phyloP scores from a whole-genome alignment of 2,113 vertebrate species.

The Tupaia chinensis region DNA sequence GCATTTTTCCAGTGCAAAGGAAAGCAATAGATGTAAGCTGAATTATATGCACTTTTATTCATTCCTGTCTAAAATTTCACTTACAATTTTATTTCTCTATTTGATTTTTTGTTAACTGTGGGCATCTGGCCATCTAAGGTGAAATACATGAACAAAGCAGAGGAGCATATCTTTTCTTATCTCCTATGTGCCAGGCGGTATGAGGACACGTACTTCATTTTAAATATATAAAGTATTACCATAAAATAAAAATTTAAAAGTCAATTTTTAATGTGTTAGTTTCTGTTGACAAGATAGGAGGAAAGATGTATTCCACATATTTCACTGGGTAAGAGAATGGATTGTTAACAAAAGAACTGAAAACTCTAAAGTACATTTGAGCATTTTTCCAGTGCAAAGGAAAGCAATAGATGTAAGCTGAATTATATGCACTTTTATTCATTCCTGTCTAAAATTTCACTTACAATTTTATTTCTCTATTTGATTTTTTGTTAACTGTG shows the following conservation, averaged over 20 bases:
- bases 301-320: not conserved
- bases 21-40: not conserved
- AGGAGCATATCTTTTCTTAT: not conserved
- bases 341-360: slow-evolving; percentile 18
- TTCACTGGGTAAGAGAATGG: slow-evolving; percentile 6
- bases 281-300: not conserved
- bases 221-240: too few species aligned
- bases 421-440: not conserved
- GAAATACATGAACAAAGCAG: not conserved
- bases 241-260: not conserved
- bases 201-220: not conserved
- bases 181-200: not conserved
- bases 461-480: slow-evolving; percentile 26
- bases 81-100: slow-evolving; percentile 26
- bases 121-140: not conserved
- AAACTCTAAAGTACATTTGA: not conserved
- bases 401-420: not conserved
- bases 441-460: not conserved
- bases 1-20: not conserved
- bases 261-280: slow-evolving; percentile 27
- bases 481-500: not conserved
- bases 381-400: not conserved
- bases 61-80: not conserved
- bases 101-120: not conserved
- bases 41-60: not conserved